Evolutionary conservation across 2,888 invertebrate species (phyloP).

Genomic region (Diarsia dahlii): DNA sequence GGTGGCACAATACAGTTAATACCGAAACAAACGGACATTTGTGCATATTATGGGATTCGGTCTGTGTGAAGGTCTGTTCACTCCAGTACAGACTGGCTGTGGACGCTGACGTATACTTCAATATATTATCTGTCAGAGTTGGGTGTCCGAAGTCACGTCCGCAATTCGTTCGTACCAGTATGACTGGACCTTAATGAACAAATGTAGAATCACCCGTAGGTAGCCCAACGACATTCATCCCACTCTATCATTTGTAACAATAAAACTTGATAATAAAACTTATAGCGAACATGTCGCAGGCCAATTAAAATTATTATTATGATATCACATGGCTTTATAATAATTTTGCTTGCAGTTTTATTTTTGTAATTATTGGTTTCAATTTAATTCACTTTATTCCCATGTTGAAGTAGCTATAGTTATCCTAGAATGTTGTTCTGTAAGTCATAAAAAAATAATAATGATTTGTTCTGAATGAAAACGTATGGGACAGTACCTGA

Average conservation of each 20-base stretch:
- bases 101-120: background rate
- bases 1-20: too few species aligned
- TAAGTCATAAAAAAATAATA: background rate
- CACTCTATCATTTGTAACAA: constrained; percentile 63
- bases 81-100: background rate
- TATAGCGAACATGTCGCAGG: constrained; percentile 26
- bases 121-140: background rate
- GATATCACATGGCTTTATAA: constrained; percentile 3
- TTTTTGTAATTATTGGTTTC: constrained; percentile 7
- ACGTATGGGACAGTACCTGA: background rate
- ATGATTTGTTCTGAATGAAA: constrained; percentile 3
- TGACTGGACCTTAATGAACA: background rate
- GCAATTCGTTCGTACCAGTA: background rate
- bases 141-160: background rate
- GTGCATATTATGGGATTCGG: too few species aligned
- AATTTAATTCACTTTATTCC: constrained; percentile 10
- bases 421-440: background rate
- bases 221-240: constrained; percentile 26
- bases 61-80: background rate
- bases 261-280: constrained; percentile 62
- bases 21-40: too few species aligned
- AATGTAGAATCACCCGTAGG: constrained; percentile 14
- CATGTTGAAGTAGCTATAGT: background rate
- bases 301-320: constrained; percentile 53
- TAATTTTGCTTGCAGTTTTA: constrained; percentile 18